Conservation (phyloP, 2,888 invertebrate species). For the Ophraella communa region DNA sequence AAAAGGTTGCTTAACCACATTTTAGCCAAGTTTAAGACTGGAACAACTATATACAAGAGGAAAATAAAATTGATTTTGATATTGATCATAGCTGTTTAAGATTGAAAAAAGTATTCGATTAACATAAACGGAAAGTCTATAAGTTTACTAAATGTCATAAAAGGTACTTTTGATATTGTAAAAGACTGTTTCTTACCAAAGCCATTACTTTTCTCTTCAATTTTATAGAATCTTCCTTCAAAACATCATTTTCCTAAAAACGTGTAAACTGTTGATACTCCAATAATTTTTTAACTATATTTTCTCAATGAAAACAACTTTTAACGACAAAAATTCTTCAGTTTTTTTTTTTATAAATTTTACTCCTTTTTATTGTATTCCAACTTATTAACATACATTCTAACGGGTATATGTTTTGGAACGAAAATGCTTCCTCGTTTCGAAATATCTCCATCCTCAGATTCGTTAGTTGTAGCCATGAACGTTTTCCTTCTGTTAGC, state of each 20-base stretch:
- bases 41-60: no score
- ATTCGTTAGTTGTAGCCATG: conserved; percentile 32
- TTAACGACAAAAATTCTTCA: no score
- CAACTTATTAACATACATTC: conserved; percentile 47
- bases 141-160: no score
- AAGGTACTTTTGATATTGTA: no score
- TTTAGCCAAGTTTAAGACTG: no score
- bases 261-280: neutral
- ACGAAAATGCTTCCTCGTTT: conserved; percentile 31
- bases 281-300: no score
- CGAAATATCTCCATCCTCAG: conserved; percentile 31
- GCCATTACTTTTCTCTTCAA: conserved; percentile 8
- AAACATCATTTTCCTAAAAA: conserved; percentile 27
- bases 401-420: conserved; percentile 46
- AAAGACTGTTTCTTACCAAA: conserved; percentile 20
- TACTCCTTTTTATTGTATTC: conserved; percentile 41
- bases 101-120: no score
- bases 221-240: conserved; percentile 11
- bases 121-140: no score
- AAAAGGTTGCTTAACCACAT: no score
- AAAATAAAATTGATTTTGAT: no score
- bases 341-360: neutral
- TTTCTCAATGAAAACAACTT: no score
- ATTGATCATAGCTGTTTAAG: no score
- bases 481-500: conserved; percentile 43